Evolutionary conservation across 2,113 vertebrate genomes (phyloP).

Genomic region (Rhea pennata): DNA sequence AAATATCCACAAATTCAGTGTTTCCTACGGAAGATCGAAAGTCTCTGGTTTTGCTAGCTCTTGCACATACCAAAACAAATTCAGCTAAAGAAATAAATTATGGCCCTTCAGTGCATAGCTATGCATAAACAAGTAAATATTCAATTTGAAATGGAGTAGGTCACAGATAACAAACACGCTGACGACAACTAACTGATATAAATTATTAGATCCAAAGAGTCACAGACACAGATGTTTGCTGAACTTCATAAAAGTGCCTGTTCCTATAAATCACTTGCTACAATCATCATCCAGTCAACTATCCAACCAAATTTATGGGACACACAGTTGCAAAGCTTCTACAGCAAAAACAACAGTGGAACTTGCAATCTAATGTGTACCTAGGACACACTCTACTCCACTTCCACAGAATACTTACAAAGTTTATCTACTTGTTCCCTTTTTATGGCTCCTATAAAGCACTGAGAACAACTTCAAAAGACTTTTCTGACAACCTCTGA

Average conservation of each 20-base stretch:
- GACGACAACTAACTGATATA: background rate
- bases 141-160: conserved; percentile 21
- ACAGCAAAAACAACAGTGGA: background rate
- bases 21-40: background rate
- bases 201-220: background rate
- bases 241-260: background rate
- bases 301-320: background rate
- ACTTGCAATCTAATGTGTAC: background rate
- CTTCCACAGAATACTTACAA: background rate
- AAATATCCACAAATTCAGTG: background rate
- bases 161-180: conserved; percentile 29
- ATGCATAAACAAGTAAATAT: background rate
- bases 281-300: accelerated
- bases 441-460: background rate
- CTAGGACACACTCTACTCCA: background rate
- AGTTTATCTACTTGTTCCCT: background rate
- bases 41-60: background rate
- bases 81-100: background rate
- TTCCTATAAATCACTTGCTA: background rate
- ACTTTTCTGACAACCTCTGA: background rate
- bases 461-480: background rate
- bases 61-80: background rate
- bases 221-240: background rate
- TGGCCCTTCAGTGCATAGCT: background rate
- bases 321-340: background rate